Evolutionary conservation across 2,113 vertebrate genomes (phyloP).

Genomic region (Picathartes gymnocephalus): DNA sequence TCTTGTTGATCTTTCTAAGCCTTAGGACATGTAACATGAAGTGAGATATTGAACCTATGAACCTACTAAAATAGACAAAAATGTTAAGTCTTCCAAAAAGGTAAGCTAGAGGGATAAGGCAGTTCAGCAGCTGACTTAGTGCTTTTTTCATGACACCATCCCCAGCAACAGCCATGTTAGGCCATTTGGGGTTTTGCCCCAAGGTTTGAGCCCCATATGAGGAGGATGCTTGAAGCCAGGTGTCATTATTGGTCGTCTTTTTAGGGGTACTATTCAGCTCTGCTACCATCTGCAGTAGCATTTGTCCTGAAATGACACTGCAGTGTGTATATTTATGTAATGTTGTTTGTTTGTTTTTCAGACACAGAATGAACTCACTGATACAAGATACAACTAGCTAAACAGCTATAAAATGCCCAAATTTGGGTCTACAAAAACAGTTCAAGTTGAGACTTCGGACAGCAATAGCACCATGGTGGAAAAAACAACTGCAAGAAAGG

Average conservation of each 20-base stretch:
- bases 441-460: constrained; percentile 84
- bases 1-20: background rate
- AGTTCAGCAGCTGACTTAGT: background rate
- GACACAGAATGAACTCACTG: constrained; percentile 88
- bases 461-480: constrained; percentile 97
- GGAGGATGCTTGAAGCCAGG: background rate
- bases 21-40: background rate
- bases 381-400: constrained; percentile 84
- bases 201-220: background rate
- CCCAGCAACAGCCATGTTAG: accelerated
- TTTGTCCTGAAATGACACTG: background rate
- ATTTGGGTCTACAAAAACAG: constrained; percentile 84
- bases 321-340: background rate
- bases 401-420: constrained; percentile 95
- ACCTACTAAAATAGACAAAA: background rate
- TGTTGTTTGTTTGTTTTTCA: constrained; percentile 60
- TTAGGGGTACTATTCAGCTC: background rate
- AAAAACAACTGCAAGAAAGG: constrained; percentile 94
- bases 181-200: background rate
- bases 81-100: background rate
- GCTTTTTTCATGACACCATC: background rate
- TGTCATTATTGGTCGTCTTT: background rate
- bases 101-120: background rate
- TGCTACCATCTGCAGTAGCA: background rate
- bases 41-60: background rate